Base-by-base conservation (phyloP, 2,888 invertebrate genomes). In the Altica lythri region DNA sequence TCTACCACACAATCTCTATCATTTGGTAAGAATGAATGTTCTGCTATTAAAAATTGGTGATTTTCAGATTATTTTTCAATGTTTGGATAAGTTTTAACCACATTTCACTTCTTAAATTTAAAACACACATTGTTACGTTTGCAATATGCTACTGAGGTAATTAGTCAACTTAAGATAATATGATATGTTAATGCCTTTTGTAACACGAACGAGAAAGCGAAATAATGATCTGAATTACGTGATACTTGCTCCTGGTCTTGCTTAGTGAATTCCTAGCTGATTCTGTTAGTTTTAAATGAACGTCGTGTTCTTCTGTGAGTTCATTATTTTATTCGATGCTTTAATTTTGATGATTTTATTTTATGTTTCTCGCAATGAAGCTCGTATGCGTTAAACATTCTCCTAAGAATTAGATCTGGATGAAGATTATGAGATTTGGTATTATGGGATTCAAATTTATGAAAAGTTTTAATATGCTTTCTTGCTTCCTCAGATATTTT, bases 21-120 rank as follows among this genome's bases (percentile, higher is more conserved):
- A 29, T 29, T 29, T 6, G 29, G 29, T 29, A 29, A 29, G n/a
- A 29, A 29, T n/a, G 29, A 29, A 29, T 29, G 29, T n/a, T n/a
- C n/a, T n/a, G n/a, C n/a, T n/a, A n/a, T n/a, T n/a, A n/a, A 29
- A 29, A 29, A 6, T 29, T 29, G n/a, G n/a, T 29, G 29, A 29
- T 29, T 29, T 29, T 10, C 29, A 29, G 9, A 6, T 29, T n/a
- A 29, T 29, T 29, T 29, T n/a, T 10, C n/a, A 29, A n/a, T 2
- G 29, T 2, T 29, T 6, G 29, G n/a, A 29, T 29, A n/a, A n/a
- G n/a, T 29, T 29, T 29, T 29, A 29, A n/a, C 29, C 29, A 29
- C 29, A 29, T 29, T 29, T 29, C 9, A 6, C 2, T 29, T 3
- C 29, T 10, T 29, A 29, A 29, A 29, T 29, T 29, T 29, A 29